Evolutionary conservation across 1,140 invertebrate genomes (phyloP), one percentile per base, ranked within the genome.

Genomic region (Nixonia krombeini): DNA sequence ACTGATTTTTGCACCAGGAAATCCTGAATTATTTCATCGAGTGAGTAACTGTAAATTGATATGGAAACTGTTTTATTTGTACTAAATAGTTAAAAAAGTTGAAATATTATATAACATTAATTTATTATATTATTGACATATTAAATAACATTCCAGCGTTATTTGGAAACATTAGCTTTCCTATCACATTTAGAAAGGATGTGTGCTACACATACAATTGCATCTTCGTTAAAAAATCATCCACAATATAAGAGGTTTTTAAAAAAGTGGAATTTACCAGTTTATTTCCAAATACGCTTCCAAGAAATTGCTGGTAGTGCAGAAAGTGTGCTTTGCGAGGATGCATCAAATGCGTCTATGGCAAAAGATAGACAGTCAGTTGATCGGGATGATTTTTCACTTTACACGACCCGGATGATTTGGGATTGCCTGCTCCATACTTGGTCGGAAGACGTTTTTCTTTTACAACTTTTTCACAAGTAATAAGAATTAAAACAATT

Each of bases 251-350:
- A 89, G 72, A 87, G 86, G 37, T 96, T 97, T 82, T 86, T 94
- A 40, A 89, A 90, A 50, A 92, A 93, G 72, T 98, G 96, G 94
- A 97, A 97, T 86, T 87, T 98, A 17, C 92, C 95, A 21, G 94
- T 98, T 10, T 97, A 98, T 81, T 98, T 95, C 85, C 96, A 98
- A 87, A 96, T 98, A 73, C 87, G 91, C 64, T 93, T 96, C 87
- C 94, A 96, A 88, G 94, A 96, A 87, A 94, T 97, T 78, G 94
- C 92, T 38, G 90, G 91, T 64, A 76, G 73, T 50, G 86, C 86
- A 52, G 92, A 94, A 79, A 84, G 84, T 47, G 75, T 86, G 15
- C 79, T 94, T 26, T 83, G 78, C 45, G 80, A 85, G 40, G 70
- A 76, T 37, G 72, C 81, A 16, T 83, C 81, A 3, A 46, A 64